Evolutionary conservation across 2,888 invertebrate species (phyloP), one percentile per base, ranked within the genome.

Genomic region (Cantharis flavilabris): DNA sequence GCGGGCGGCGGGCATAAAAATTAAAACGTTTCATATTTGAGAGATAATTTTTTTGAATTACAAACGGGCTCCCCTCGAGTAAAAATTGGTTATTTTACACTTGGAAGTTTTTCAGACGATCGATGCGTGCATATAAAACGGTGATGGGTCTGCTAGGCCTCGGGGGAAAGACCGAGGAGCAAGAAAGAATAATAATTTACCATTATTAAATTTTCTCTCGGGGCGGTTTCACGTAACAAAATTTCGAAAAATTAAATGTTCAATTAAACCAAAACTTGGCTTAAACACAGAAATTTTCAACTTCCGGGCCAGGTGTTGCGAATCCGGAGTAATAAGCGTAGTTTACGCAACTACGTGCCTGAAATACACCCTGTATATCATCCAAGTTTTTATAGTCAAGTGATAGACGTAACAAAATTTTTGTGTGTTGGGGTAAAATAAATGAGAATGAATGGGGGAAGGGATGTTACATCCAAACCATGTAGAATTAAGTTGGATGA

Each of bases 61-160:
- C 30, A 73, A 73, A 67, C n/a, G 14, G 30, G 73, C 70, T 64
- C 70, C 70, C 67, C 10, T 30, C 10, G 28, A 30, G 10, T 30
- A 30, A 75, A 75, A 75, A 33, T 33, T 33, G 33, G 33, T 33
- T 33, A 33, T 33, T 65, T 18, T 75, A 75, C 69, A 75, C 71
- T 75, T 71, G 71, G 75, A 67, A 71, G 71, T 75, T 75, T 75
- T 75, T 71, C 69, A 67, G 71, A 30, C 75, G 75, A 75, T 75
- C 75, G 67, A 75, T 75, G 75, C 75, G 67, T 69, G 64, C 75
- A 70, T 70, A 75, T 64, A 26, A 67, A 71, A 71, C 64, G 67
- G 75, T 5, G 67, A 70, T 33, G 62, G 13, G 62, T 62, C 71
- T 20, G 72, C 16, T 9, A 13, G 67, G 67, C 62, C 64, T 63